A percentile compares a stretch with the other conserved stretches of the same genome.
Evolutionary conservation across 2,113 vertebrate species (phyloP).

Genomic region (Siniperca chuatsi): DNA sequence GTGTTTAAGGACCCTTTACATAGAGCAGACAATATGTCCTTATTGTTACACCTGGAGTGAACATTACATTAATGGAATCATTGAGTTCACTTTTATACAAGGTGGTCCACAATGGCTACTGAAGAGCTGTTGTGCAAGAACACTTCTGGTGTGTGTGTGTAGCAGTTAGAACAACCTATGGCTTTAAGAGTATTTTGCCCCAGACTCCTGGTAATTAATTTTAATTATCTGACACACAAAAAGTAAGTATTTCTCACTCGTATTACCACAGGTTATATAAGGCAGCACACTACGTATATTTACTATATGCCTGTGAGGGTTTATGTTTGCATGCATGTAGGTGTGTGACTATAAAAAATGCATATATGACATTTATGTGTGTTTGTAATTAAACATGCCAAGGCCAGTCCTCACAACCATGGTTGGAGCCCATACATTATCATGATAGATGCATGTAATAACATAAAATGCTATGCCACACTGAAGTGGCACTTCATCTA

Average conservation of each 20-base stretch:
- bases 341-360: slow-evolving; percentile 25
- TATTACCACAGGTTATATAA: slow-evolving; percentile 58
- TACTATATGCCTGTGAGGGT: slow-evolving; percentile 2
- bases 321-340: slow-evolving; percentile 26
- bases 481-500: slow-evolving; percentile 55
- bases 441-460: slow-evolving; percentile 53
- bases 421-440: slow-evolving; percentile 14
- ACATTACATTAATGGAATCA: slow-evolving; percentile 53
- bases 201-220: slow-evolving; percentile 79
- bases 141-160: slow-evolving; percentile 35
- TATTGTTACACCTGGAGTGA: slow-evolving; percentile 41
- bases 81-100: slow-evolving; percentile 39
- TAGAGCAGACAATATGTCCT: slow-evolving; percentile 32
- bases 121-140: slow-evolving; percentile 39
- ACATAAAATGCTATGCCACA: slow-evolving; percentile 28
- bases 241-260: slow-evolving; percentile 73
- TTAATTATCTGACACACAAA: slow-evolving; percentile 77
- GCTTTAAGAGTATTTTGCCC: slow-evolving; percentile 68
- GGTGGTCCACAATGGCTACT: slow-evolving; percentile 39
- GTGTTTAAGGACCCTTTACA: slow-evolving; percentile 52
- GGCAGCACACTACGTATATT: slow-evolving; percentile 17
- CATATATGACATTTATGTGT: slow-evolving; percentile 51
- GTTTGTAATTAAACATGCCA: slow-evolving; percentile 57
- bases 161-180: slow-evolving; percentile 54
- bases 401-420: neutral